phyloP scores from a whole-genome alignment of 2,888 invertebrate species.

The Apodemia duryi region DNA sequence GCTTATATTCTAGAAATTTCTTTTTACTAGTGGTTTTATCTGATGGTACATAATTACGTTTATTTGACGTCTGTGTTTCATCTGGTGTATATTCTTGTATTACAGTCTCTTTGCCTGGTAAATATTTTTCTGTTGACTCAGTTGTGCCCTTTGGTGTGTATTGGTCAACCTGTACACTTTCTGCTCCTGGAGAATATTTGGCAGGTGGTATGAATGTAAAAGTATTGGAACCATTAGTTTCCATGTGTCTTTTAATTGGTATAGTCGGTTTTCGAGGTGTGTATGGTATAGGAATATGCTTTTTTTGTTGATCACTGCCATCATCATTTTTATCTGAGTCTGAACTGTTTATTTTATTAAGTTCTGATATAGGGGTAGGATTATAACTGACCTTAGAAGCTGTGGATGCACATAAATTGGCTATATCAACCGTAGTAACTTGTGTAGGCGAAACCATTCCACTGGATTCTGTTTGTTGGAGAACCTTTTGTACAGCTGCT shows the following conservation, averaged over 20 bases:
- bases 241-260: conserved; percentile 55
- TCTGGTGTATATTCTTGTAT: conserved; percentile 60
- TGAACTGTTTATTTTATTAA: conserved; percentile 64
- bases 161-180: conserved; percentile 53
- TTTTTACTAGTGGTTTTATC: conserved; percentile 59
- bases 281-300: conserved; percentile 75
- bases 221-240: conserved; percentile 59
- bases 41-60: conserved; percentile 66
- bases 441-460: conserved; percentile 38
- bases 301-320: conserved; percentile 53
- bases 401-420: conserved; percentile 47
- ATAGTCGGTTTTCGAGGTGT: conserved; percentile 69
- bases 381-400: conserved; percentile 75
- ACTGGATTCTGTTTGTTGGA: conserved; percentile 65
- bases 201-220: conserved; percentile 64
- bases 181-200: conserved; percentile 63
- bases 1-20: conserved; percentile 69
- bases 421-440: conserved; percentile 27
- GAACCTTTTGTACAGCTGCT: conserved; percentile 81
- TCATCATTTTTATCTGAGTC: conserved; percentile 53
- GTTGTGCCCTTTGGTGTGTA: conserved; percentile 61
- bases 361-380: conserved; percentile 83
- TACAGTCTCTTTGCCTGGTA: conserved; percentile 59
- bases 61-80: conserved; percentile 45
- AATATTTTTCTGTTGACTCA: conserved; percentile 60